Evolutionary conservation across 2,797 vertebrate genomes (phyloP), one percentile per base, ranked within the genome.

Genomic region (Danio kyathit): DNA sequence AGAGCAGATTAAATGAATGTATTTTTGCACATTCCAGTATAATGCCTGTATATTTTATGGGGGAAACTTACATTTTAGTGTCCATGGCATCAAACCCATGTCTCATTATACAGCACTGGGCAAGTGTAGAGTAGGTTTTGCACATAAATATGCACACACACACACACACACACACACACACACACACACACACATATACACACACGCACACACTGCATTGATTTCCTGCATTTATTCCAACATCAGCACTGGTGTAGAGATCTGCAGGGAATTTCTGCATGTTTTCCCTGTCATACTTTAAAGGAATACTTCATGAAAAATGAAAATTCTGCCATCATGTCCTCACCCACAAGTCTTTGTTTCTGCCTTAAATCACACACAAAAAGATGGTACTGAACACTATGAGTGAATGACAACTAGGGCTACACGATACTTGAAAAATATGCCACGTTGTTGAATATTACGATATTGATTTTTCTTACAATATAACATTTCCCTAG

Each of bases 201-300:
- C 85, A 74, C 13, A 41, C 59, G 87, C 85, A 88, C 88, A 89
- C 87, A 81, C 87, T 48, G 19, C 52, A 21, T 19, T 17, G 14
- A 43, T 56, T 67, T 87, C 85, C 88, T 48, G 41, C 80, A 51
- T 43, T 87, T 59, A 69, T 69, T 49, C 78, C 67, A 66, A 81
- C 77, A 82, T 65, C 86, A 83, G 29, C 29, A 29, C 29, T 29
- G 29, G 11, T 29, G 41, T 75, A 51, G 71, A 17, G 75, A 84
- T 76, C 82, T 69, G 82, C 83, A 87, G 60, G 76, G 81, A 73
- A 76, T 66, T 44, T 59, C 72, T 48, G 71, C 52, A 66, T 11
- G 70, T 82, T 82, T 60, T 67, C 84, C 86, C 84, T 79, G 82
- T 71, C 86, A 82, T 83, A 83, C 41, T 54, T 46, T 8, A 76